Percentiles rank a stretch among this genome's conserved stretches.
These are phyloP conservation scores for Xiphorhynchus elegans DNA, from an alignment of 2,113 vertebrate genomes.

Conservation along the genomic window DNA sequence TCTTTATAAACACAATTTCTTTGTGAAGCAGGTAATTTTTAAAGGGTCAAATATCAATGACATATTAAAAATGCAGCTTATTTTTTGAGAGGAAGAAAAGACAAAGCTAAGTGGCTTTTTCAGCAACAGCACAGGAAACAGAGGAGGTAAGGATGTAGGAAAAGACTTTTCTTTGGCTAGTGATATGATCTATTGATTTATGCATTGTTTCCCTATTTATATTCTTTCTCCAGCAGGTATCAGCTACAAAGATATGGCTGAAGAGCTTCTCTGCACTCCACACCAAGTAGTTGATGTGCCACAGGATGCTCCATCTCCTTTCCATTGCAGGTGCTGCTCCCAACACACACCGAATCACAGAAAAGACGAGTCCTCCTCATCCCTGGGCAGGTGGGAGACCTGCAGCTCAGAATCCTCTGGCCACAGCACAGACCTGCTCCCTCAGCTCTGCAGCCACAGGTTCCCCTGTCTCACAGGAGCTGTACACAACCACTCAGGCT, in stretches of 20 bases:
- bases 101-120: background rate
- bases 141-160: background rate
- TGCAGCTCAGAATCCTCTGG: background rate
- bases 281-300: background rate
- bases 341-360: background rate
- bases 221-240: background rate
- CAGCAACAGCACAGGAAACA: background rate
- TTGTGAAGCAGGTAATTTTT: background rate
- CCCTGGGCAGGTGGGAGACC: background rate
- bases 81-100: background rate
- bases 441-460: background rate
- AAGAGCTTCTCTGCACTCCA: background rate
- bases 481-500: background rate
- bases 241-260: background rate
- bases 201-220: background rate
- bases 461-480: background rate
- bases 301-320: background rate
- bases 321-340: background rate
- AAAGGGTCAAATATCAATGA: background rate
- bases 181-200: background rate
- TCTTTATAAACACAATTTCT: background rate
- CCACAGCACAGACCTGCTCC: background rate
- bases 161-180: background rate
- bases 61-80: background rate
- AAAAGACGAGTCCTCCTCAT: background rate